A percentile compares a stretch with the other conserved stretches of the same genome.
phyloP scores from a whole-genome alignment of 23 tunicate genomes.

The Clavelina lepadiformis region DNA sequence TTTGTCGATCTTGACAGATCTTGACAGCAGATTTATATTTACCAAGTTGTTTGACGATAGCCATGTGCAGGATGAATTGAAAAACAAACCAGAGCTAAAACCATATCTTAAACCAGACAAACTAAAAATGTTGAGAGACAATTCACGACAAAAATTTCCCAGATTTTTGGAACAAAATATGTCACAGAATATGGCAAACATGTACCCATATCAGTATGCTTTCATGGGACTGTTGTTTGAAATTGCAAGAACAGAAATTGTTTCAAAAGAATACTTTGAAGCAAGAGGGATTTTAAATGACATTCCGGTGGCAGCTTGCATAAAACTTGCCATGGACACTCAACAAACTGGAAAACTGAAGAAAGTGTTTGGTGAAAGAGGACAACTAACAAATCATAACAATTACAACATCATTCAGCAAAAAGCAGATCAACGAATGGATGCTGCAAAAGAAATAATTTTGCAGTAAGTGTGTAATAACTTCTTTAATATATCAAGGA shows the following conservation, averaged over 20 bases:
- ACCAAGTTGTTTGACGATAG: constrained; percentile 5
- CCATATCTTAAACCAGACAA: not conserved
- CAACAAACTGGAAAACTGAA: not conserved
- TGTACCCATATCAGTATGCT: not conserved
- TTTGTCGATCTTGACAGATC: too few species aligned
- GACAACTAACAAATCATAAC: not conserved
- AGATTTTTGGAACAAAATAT: constrained; percentile 4
- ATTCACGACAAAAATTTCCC: not conserved
- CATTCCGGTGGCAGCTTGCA: not conserved
- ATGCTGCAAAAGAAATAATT: not conserved
- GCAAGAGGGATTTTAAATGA: not conserved
- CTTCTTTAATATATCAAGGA: not conserved
- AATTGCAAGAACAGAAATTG: not conserved
- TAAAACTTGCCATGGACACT: not conserved
- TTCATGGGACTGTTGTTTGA: constrained; percentile 4
- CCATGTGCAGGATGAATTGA: constrained; percentile 2
- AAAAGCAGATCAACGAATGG: not conserved
- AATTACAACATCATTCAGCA: too few species aligned
- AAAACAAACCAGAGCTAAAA: not conserved
- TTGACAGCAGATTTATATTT: constrained; percentile 6
- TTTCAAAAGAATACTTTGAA: not conserved
- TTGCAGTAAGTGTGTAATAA: not conserved
- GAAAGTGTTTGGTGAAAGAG: constrained; percentile 1
- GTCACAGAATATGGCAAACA: not conserved
- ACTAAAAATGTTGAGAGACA: not conserved